Evolutionary conservation across 2,113 vertebrate species (phyloP).

Genomic region (Barnardius zonarius): DNA sequence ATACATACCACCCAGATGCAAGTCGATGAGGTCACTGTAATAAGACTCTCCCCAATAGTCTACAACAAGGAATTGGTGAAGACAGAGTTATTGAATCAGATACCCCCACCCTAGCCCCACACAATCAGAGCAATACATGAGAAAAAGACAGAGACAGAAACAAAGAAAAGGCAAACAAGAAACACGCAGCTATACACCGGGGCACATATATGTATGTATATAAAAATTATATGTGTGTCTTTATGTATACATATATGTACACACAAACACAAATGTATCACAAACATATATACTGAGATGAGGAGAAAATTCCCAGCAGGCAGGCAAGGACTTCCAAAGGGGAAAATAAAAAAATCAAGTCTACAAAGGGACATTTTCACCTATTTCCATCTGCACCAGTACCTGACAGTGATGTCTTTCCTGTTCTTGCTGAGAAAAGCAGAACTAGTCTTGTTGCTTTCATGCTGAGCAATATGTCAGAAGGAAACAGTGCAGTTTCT

Average conservation of each 20-base stretch:
- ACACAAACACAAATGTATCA: not conserved
- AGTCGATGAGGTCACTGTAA: conserved; percentile 99
- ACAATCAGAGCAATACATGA: conserved; percentile 59
- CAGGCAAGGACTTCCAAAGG: conserved; percentile 7
- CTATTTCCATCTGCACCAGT: not conserved
- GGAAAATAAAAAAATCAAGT: not conserved
- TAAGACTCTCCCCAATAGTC: conserved; percentile 99
- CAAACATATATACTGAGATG: not conserved
- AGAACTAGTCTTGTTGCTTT: not conserved
- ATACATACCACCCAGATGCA: conserved; percentile 99
- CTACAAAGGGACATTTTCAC: not conserved
- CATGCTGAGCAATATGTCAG: not conserved
- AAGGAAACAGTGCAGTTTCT: not conserved
- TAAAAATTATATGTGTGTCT: not conserved
- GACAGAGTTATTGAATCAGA: conserved; percentile 88
- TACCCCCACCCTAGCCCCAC: conserved; percentile 21
- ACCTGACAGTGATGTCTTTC: not conserved
- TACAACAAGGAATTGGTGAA: conserved; percentile 97
- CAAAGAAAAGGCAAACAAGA: conserved; percentile 7
- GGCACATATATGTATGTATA: not conserved
- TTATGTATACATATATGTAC: not conserved
- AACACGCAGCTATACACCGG: not conserved
- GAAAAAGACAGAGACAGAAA: conserved; percentile 19
- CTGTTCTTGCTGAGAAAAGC: not conserved
- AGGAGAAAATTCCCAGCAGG: conserved; percentile 29